Conservation (phyloP, 2,797 vertebrate genomes). For the Diplodus puntazzo region DNA sequence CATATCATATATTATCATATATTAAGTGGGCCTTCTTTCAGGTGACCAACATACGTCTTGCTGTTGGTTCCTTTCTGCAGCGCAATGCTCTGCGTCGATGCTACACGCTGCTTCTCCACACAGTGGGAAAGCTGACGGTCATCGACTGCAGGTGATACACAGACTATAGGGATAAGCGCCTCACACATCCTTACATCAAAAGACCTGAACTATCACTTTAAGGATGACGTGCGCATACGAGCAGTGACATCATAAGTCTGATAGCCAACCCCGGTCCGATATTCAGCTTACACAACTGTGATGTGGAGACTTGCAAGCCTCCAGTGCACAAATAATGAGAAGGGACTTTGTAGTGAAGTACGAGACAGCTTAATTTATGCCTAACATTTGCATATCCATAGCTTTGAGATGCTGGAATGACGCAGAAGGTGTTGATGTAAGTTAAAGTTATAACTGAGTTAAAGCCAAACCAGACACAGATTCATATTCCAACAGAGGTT, state of each 20-base stretch:
- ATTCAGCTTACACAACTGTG: conserved; percentile 13
- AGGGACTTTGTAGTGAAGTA: too few species aligned
- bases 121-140: too few species aligned
- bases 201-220: neutral
- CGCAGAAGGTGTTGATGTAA: neutral
- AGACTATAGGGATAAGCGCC: too few species aligned
- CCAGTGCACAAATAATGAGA: neutral
- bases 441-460: neutral
- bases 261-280: neutral
- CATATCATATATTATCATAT: too few species aligned
- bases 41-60: too few species aligned
- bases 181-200: too few species aligned
- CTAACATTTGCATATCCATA: neutral
- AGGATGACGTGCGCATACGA: neutral
- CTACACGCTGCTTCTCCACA: too few species aligned
- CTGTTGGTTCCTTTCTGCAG: too few species aligned
- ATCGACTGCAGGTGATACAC: too few species aligned
- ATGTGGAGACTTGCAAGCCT: neutral
- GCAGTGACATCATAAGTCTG: neutral
- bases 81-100: too few species aligned
- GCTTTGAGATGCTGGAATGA: neutral
- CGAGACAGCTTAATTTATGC: neutral
- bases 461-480: neutral
- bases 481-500: neutral
- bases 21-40: too few species aligned